Evolutionary conservation across 2,113 vertebrate species (phyloP), one percentile per base, ranked within the genome.

Genomic region (Grammomys dolichurus): DNA sequence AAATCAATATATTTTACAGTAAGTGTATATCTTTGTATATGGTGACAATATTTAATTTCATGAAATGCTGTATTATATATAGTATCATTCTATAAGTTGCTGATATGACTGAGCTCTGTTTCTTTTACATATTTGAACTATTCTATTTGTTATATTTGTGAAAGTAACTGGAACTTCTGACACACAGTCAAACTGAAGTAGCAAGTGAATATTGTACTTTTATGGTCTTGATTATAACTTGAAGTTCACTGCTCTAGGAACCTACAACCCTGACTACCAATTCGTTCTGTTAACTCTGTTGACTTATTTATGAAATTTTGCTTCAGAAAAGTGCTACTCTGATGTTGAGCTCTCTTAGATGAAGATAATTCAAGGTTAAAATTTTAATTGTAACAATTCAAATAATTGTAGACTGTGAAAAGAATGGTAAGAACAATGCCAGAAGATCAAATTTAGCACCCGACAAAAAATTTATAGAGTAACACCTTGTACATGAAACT

Each of bases 1-100:
- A 96, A 96, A 48, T 80, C 70, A 93, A 92, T 6, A 51, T 73
- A 69, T 73, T 91, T 94, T 86, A 60, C 88, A n/a, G 4, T 40
- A 9, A 58, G 93, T 46, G 40, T 77, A 78, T 11, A 86, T 75
- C 3, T 90, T 97, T 84, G 36, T 70, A 46, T 28, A 40, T 46
- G 24, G 51, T 91, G 12, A 78, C 2, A 92, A 40, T 80, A 75
- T 89, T 84, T 20, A 96, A 7, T 77, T 94, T 81, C 90, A 70
- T 70, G n/a, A 93, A 91, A 89, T 54, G 5, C 2, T 36, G 0
- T 78, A 65, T 60, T 22, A 69, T 51, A 0, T 58, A 67, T 19
- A 81, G 22, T 88, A 28, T 82, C 43, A 86, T 5, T 96, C 2
- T 91, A 54, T 46, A 43, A 87, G 33, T 75, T 60, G 3, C 76